Conservation (phyloP, 2,888 invertebrate genomes). For the Spisula subtruncata region DNA sequence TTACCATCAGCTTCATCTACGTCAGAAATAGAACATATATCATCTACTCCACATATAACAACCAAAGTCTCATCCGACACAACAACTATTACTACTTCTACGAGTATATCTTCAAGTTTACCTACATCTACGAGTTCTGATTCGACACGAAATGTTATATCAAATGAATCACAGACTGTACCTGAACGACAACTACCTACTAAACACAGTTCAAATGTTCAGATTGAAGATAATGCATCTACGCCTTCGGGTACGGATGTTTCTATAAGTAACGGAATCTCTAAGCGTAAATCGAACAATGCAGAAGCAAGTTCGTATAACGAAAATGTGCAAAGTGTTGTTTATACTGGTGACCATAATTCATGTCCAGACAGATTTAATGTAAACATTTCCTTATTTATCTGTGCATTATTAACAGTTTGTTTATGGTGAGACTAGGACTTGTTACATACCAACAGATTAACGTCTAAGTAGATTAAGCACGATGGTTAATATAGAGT, state of each 20-base stretch:
- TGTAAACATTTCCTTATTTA: not conserved
- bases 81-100: not conserved
- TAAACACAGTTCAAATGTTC: not conserved
- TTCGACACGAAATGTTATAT: not conserved
- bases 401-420: not conserved
- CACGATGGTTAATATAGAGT: no score
- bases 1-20: not conserved
- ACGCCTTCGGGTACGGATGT: not conserved
- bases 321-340: conserved; percentile 1
- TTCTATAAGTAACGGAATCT: not conserved
- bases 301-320: not conserved
- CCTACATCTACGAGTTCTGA: not conserved
- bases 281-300: not conserved
- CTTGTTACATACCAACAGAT: no score
- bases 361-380: not conserved
- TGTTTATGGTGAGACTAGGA: not conserved
- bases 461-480: no score
- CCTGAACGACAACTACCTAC: not conserved
- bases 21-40: not conserved
- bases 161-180: not conserved
- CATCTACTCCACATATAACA: not conserved
- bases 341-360: not conserved
- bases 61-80: not conserved
- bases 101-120: not conserved
- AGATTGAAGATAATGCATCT: not conserved